Conservation (phyloP, 2,113 vertebrate species). For the Archilochus colubris region DNA sequence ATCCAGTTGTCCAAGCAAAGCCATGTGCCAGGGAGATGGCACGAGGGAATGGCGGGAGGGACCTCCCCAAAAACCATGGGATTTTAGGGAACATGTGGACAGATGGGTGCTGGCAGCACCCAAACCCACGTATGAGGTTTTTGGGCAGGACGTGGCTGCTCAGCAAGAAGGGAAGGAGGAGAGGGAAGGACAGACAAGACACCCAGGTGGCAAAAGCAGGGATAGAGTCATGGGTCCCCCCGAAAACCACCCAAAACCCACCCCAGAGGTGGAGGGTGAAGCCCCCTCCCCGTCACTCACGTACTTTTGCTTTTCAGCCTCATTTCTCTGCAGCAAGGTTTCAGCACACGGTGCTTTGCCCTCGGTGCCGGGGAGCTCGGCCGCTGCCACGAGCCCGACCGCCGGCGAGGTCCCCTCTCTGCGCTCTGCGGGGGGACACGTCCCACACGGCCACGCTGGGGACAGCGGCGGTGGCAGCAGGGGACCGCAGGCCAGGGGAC, state of each 20-base stretch:
- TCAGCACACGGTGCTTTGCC: conserved; percentile 78
- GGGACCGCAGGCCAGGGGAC: background rate
- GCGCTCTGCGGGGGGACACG: conserved; percentile 66
- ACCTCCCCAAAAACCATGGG: background rate
- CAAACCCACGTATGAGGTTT: rapidly evolving
- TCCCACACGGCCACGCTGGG: background rate
- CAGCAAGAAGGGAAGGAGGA: background rate
- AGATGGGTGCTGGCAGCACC: rapidly evolving
- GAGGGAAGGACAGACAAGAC: background rate
- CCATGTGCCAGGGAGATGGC: rapidly evolving
- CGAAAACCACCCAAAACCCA: rapidly evolving
- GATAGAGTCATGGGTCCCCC: rapidly evolving
- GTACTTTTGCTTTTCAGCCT: conserved; percentile 87
- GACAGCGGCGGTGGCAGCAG: background rate
- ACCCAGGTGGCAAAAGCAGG: rapidly evolving
- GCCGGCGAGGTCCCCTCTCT: conserved; percentile 61
- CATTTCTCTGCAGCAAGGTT: conserved; percentile 82
- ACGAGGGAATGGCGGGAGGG: background rate
- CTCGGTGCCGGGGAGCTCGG: conserved; percentile 77
- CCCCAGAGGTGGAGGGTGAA: rapidly evolving
- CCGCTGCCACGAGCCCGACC: conserved; percentile 7
- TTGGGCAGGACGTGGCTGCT: rapidly evolving
- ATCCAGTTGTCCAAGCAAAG: background rate
- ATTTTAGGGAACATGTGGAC: rapidly evolving
- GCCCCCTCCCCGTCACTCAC: background rate